Evolutionary conservation across 2,888 invertebrate species (phyloP), one percentile per base, ranked within the genome.

Genomic region (Volucella zonaria): DNA sequence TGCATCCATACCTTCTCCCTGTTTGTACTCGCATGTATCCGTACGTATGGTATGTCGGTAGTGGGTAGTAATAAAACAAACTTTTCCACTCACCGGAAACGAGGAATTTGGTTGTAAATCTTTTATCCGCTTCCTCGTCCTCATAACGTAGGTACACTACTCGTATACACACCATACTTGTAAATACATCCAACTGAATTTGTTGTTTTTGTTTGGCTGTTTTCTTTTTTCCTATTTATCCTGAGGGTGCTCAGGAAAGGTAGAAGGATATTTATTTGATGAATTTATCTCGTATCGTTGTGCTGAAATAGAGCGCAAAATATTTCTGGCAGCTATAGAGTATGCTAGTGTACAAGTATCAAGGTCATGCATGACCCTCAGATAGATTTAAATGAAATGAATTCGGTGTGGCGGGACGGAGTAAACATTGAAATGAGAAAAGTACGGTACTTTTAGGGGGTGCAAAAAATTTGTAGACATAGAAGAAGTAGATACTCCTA

Each of bases 81-180:
- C 83, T 83, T 83, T 83, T 80, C 75, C 83, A 79, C 80, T 79
- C 83, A 83, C 83, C 80, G 83, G 83, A 76, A 79, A 75, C 59
- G 70, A 80, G 75, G 49, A 71, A 66, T 76, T 75, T 70, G 75
- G 79, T 75, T 75, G 83, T 80, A 76, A 83, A 80, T 83, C 83
- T 83, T 80, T 83, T 83, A 83, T 83, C 68, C 62, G 45, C 61
- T 51, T 67, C 52, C 43, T 54, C 54, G 43, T 67, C 10, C 67
- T 43, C 14, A 54, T 54, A 23, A 54, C 43, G 23, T 43, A 18
- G 14, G 31, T 6, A 43, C 14, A 43, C 42, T 42, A 67, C 40
- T 14, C 23, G 43, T 31, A 31, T 6, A 31, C 31, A 31, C 6
- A 31, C 31, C 31, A 31, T 31, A 31, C 31, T 31, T 31, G 31